These are phyloP conservation scores for Glaucidium brasilianum DNA, from an alignment of 2,113 vertebrate genomes.

Conservation along the genomic window DNA sequence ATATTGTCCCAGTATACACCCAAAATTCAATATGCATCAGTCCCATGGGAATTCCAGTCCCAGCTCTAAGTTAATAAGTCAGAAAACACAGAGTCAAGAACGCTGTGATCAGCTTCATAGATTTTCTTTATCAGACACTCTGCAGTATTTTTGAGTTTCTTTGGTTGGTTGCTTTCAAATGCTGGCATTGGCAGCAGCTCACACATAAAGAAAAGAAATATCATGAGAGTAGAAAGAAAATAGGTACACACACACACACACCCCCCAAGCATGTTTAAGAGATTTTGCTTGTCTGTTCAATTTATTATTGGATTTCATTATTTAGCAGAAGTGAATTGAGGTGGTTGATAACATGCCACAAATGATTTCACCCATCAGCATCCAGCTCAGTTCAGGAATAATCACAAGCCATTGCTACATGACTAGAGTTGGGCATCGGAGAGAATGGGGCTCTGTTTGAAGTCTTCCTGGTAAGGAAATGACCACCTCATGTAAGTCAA, in stretches of 20 bases:
- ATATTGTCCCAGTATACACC: neutral
- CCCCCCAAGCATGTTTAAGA: neutral
- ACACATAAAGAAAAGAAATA: neutral
- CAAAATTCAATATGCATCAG: neutral
- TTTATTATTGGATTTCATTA: slow-evolving; percentile 43
- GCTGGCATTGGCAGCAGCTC: neutral
- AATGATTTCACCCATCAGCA: slow-evolving; percentile 13
- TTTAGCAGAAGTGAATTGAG: slow-evolving; percentile 33
- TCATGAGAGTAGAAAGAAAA: neutral
- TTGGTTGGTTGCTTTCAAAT: slow-evolving; percentile 5
- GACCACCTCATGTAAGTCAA: neutral
- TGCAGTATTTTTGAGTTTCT: neutral
- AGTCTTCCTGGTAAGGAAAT: neutral
- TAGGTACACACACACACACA: too few relatives aligned
- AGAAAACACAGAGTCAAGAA: neutral
- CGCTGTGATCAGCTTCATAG: neutral
- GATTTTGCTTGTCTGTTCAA: slow-evolving; percentile 37
- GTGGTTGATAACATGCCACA: slow-evolving; percentile 8
- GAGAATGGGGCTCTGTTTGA: neutral
- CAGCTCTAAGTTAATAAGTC: neutral
- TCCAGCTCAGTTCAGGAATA: neutral
- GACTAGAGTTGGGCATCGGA: neutral
- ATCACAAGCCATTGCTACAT: neutral
- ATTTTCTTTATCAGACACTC: neutral
- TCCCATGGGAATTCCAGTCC: neutral